phyloP scores from a whole-genome alignment of 2,797 vertebrate genomes.

The Odontamblyopus lacepedii region DNA sequence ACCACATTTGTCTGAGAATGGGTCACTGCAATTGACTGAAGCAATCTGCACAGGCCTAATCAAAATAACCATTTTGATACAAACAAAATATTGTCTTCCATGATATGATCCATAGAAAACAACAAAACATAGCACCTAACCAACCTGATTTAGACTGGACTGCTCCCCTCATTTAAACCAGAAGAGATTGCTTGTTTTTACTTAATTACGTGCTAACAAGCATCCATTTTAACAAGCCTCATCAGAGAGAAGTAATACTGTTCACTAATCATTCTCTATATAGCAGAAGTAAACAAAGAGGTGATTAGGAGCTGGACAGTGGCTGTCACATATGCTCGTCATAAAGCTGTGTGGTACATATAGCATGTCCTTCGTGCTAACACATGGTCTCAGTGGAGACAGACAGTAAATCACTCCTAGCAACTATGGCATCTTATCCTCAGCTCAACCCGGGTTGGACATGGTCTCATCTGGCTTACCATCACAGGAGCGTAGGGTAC shows the following conservation, averaged over 20 bases:
- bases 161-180: too few species aligned
- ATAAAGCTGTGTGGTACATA: constrained; percentile 56
- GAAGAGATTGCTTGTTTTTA: too few species aligned
- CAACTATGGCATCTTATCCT: constrained; percentile 72
- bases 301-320: constrained; percentile 40
- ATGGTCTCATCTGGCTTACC: constrained; percentile 51
- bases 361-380: constrained; percentile 53
- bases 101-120: not conserved
- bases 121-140: not conserved
- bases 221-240: not conserved
- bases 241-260: constrained; percentile 19
- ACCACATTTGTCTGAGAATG: constrained; percentile 50
- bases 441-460: constrained; percentile 54
- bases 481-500: constrained; percentile 40
- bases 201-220: too few species aligned
- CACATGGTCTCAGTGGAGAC: constrained; percentile 33
- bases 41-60: constrained; percentile 48
- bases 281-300: not conserved
- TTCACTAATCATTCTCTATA: constrained; percentile 40
- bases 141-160: too few species aligned
- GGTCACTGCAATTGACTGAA: constrained; percentile 57
- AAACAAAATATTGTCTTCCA: not conserved
- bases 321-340: constrained; percentile 42
- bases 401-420: constrained; percentile 62
- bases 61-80: not conserved